Base-by-base conservation (phyloP, 2,113 vertebrate species). In the Hylia prasina region DNA sequence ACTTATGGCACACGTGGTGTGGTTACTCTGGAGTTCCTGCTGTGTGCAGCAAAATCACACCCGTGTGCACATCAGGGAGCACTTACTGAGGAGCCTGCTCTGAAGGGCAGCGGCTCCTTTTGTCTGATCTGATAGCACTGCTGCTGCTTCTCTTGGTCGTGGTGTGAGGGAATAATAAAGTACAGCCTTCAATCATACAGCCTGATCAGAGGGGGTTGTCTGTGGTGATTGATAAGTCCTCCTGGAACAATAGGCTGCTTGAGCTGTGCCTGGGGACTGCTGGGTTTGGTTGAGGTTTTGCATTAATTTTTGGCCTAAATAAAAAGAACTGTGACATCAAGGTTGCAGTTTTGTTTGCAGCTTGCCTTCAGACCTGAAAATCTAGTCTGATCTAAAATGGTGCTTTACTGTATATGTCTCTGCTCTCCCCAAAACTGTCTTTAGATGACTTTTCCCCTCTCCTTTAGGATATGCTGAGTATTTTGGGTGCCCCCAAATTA, bases 101-200 rank as follows among this genome's bases (percentile, higher is more conserved):
- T 91, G 95, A 95, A 96, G 95, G 94, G 87, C 94, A 94, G 69
- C 70, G 1, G 20, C 40, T 93, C 63, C 90, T 92, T 92, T 17
- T 92, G 69, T 53, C 82, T 96, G 37, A 93, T 93, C 94, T 93
- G 95, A 90, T 94, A 73, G 1, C 0, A 4, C 77, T 44, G 79
- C 89, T 87, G 87, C 76, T 57, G 82, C 70, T 76, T 47, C 3
- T 9, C 64, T 82, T 71, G 68, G 31, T 70, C 30, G 13, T 75
- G 79, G 86, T 71, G 50, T 51, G 90, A 93, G 89, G 78, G 90
- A 94, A 94, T 92, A 96, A 92, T 94, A 65, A 96, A 96, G 75
- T 65, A 69, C 93, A 95, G 93, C 85, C 79, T 96, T 94, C 89
- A 79, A 56, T 96, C 93, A 54, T 73, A 22, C 16, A 40, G 53